These are phyloP conservation scores for Hemibagrus wyckioides DNA, from an alignment of 2,113 vertebrate genomes.

Conservation along the genomic window DNA sequence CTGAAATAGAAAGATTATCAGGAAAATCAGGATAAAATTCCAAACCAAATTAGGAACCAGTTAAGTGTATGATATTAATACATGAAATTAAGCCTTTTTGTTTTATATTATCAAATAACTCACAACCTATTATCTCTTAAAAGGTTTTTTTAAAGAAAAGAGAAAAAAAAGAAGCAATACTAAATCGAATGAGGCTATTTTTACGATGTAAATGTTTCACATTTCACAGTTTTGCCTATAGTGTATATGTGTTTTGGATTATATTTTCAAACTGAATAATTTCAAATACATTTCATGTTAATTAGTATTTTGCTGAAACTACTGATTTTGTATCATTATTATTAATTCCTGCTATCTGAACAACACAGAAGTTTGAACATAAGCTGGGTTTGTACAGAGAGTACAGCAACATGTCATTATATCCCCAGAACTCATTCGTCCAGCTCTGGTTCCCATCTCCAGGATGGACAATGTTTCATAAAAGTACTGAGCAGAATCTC, in stretches of 20 bases:
- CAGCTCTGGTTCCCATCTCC: neutral
- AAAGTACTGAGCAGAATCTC: conserved; percentile 8
- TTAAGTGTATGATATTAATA: neutral
- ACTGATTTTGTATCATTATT: neutral
- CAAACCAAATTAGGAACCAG: neutral
- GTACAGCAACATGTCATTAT: neutral
- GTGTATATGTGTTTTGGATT: neutral
- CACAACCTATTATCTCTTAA: neutral
- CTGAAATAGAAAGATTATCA: neutral
- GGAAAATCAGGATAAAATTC: neutral
- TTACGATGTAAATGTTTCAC: neutral
- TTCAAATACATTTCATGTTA: neutral
- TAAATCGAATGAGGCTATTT: neutral
- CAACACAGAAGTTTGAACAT: neutral
- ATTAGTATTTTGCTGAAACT: neutral
- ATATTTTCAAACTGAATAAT: too few species aligned
- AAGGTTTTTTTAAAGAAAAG: neutral
- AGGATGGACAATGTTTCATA: conserved; percentile 6
- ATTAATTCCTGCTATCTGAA: neutral
- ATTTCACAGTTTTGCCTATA: neutral
- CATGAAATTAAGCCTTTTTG: neutral
- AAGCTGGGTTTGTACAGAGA: neutral
- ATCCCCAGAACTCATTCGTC: neutral
- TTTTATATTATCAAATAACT: neutral
- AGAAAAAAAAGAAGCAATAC: too few species aligned